A percentile compares a stretch with the other conserved stretches of the same genome.
Conservation (phyloP, 1,140 invertebrate genomes). For the Drosophila littoralis region DNA sequence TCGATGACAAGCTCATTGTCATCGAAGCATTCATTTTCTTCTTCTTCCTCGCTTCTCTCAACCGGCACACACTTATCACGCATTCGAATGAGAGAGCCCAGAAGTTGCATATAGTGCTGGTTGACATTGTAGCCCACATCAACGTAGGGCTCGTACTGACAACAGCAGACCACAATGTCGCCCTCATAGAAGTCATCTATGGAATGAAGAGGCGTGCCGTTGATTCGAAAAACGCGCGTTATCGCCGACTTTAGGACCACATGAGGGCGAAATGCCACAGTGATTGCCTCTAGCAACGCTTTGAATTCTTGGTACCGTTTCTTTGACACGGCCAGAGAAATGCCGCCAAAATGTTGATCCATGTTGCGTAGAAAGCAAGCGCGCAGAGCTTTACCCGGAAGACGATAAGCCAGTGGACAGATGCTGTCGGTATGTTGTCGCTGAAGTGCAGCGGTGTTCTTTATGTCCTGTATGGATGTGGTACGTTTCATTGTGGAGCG, state of each 20-base stretch:
- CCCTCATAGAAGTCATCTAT: slow-evolving; percentile 21
- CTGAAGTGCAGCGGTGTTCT: rapidly evolving
- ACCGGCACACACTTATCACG: not conserved
- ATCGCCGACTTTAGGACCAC: slow-evolving; percentile 30
- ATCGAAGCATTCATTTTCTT: not conserved
- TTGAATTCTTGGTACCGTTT: slow-evolving; percentile 10
- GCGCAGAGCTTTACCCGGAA: slow-evolving; percentile 16
- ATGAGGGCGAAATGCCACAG: slow-evolving; percentile 1
- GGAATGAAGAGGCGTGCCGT: slow-evolving; percentile 10
- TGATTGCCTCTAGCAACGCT: slow-evolving; percentile 13
- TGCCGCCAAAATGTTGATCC: slow-evolving; percentile 28
- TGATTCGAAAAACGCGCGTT: slow-evolving; percentile 17
- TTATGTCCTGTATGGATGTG: not conserved
- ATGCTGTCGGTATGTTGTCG: not conserved
- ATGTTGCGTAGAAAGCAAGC: slow-evolving; percentile 36
- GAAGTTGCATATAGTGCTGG: not conserved
- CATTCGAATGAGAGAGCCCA: slow-evolving; percentile 6
- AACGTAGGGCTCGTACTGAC: slow-evolving; percentile 23
- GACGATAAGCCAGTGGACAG: not conserved
- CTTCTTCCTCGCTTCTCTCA: not conserved
- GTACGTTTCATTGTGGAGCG: not conserved
- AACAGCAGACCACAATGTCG: slow-evolving; percentile 41
- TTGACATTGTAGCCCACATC: slow-evolving; percentile 22
- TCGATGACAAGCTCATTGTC: not conserved
- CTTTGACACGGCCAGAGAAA: slow-evolving; percentile 16